Conservation (phyloP, 1,140 invertebrate species). For the Listronotus oregonensis region DNA sequence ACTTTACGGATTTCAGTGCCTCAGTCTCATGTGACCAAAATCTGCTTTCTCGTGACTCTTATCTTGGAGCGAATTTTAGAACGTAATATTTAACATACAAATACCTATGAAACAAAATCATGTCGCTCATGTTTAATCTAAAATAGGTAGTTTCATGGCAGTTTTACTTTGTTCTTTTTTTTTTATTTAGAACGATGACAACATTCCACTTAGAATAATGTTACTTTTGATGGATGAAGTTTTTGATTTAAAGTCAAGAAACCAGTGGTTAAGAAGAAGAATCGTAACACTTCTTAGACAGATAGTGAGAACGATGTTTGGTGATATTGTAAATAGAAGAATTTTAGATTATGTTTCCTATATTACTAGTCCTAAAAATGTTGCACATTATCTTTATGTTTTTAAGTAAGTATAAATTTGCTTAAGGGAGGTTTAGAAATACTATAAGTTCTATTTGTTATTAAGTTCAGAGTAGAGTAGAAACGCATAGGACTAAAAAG, state of each 20-base stretch:
- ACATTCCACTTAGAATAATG: constrained; percentile 86
- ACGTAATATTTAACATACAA: no score
- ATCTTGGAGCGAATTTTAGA: no score
- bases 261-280: constrained; percentile 84
- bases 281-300: constrained; percentile 81
- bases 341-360: constrained; percentile 91
- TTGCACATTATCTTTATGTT: constrained; percentile 84
- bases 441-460: no score
- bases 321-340: constrained; percentile 85
- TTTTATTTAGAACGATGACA: constrained; percentile 70
- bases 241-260: constrained; percentile 85
- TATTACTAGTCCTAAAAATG: constrained; percentile 86
- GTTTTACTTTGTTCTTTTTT: neutral
- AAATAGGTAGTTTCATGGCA: no score
- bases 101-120: no score
- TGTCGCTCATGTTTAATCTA: no score
- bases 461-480: no score
- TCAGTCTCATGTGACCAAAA: no score
- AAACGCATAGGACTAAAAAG: no score
- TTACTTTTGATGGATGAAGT: constrained; percentile 89
- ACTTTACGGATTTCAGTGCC: no score
- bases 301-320: constrained; percentile 80
- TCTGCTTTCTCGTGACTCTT: no score
- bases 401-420: constrained; percentile 72
- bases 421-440: no score